Evolutionary conservation across 2,888 invertebrate genomes (phyloP).

Genomic region (Fabriciana adippe): DNA sequence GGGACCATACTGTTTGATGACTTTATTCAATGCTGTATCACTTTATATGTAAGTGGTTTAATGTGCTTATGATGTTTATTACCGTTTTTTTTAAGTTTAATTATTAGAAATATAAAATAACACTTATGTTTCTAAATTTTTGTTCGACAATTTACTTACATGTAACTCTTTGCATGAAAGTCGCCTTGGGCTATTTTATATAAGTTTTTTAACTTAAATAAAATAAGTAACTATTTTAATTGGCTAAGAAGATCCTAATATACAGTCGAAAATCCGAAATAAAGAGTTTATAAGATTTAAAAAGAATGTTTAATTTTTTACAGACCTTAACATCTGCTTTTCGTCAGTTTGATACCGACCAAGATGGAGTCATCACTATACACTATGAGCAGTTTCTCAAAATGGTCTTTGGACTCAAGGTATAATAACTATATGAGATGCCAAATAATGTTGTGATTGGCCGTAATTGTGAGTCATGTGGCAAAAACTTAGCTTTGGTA

Average conservation of each 20-base stretch:
- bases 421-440: conserved; percentile 62
- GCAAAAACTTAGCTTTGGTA: neutral
- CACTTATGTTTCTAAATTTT: neutral
- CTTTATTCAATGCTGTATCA: conserved; percentile 98
- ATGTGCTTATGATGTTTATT: conserved; percentile 26
- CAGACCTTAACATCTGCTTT: conserved; percentile 95
- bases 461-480: no score
- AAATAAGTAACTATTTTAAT: no score
- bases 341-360: conserved; percentile 93
- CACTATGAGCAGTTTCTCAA: conserved; percentile 97
- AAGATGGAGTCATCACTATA: conserved; percentile 97
- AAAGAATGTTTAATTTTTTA: conserved; percentile 50
- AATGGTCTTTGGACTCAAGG: conserved; percentile 92
- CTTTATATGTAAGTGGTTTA: conserved; percentile 90
- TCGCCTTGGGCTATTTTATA: no score
- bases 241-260: no score
- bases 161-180: no score
- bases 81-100: neutral
- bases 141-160: no score
- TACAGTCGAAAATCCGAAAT: no score
- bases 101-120: neutral
- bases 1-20: conserved; percentile 98
- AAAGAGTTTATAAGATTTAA: no score
- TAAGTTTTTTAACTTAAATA: no score
- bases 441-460: neutral